These are phyloP conservation scores for Operophtera brumata DNA, from an alignment of 2,888 invertebrate species.

Conservation along the genomic window DNA sequence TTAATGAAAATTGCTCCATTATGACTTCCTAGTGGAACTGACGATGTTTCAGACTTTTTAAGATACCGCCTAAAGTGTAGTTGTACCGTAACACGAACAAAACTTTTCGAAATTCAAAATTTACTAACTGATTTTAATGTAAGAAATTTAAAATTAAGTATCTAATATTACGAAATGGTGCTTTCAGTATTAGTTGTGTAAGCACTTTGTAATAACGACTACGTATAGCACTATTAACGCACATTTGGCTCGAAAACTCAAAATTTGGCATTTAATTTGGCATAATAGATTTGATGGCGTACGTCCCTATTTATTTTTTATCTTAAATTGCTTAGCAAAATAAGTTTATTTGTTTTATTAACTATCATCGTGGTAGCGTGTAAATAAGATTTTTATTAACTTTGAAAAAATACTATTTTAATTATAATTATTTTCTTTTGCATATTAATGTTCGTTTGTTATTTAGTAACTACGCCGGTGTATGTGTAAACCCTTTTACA, in stretches of 20 bases:
- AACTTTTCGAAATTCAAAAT: constrained; percentile 50
- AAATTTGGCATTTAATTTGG: constrained; percentile 25
- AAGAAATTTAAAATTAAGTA: constrained; percentile 34
- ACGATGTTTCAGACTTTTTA: constrained; percentile 14
- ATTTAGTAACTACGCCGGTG: constrained; percentile 70
- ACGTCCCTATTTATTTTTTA: constrained; percentile 61
- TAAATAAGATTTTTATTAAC: constrained; percentile 78
- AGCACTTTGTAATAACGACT: constrained; percentile 60
- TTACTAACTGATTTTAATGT: constrained; percentile 19
- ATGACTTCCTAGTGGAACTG: too few species aligned
- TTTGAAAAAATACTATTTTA: constrained; percentile 43
- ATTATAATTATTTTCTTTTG: constrained; percentile 48
- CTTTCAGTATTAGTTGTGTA: constrained; percentile 78
- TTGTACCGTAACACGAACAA: constrained; percentile 27
- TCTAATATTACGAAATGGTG: constrained; percentile 67
- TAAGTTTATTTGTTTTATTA: constrained; percentile 60
- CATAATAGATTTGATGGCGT: constrained; percentile 20
- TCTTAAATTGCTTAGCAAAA: constrained; percentile 70
- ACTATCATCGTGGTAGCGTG: constrained; percentile 51
- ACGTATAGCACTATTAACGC: constrained; percentile 42
- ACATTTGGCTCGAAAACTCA: constrained; percentile 50
- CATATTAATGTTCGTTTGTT: constrained; percentile 64
- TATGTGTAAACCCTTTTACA: constrained; percentile 61
- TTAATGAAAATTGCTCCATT: too few species aligned
- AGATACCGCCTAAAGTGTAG: constrained; percentile 26